Evolutionary conservation across 2,113 vertebrate genomes (phyloP).

Genomic region (Sapayoa aenigma): DNA sequence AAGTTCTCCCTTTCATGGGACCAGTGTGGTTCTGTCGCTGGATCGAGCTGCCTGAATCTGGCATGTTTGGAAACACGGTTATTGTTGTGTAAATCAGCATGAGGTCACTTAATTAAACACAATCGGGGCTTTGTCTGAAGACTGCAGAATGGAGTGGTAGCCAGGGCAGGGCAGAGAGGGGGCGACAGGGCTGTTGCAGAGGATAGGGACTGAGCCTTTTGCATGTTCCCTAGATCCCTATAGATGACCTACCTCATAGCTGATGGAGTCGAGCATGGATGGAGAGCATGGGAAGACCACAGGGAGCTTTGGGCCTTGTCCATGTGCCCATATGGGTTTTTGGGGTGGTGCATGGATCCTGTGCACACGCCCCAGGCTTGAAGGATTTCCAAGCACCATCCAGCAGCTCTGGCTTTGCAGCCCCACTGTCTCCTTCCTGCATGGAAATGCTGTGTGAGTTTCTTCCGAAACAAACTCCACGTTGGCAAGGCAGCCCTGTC

Average conservation of each 20-base stretch:
- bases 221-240: accelerated
- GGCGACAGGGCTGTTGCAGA: not conserved
- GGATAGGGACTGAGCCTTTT: not conserved
- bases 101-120: conserved; percentile 35
- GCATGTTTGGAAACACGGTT: not conserved
- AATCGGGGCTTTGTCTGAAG: not conserved
- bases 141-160: not conserved
- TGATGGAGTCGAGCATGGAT: accelerated
- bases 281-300: not conserved
- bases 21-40: not conserved
- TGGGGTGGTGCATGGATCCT: not conserved
- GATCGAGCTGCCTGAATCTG: not conserved
- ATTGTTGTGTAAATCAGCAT: conserved; percentile 37
- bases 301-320: not conserved
- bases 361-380: accelerated
- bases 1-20: not conserved
- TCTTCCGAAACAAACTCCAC: not conserved
- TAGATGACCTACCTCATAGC: accelerated
- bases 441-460: not conserved
- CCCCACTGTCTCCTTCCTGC: not conserved
- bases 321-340: accelerated
- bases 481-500: not conserved
- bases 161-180: not conserved
- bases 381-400: not conserved
- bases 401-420: not conserved